phyloP scores from a whole-genome alignment of 2,888 invertebrate species.

The Schrankia costaestrigalis region DNA sequence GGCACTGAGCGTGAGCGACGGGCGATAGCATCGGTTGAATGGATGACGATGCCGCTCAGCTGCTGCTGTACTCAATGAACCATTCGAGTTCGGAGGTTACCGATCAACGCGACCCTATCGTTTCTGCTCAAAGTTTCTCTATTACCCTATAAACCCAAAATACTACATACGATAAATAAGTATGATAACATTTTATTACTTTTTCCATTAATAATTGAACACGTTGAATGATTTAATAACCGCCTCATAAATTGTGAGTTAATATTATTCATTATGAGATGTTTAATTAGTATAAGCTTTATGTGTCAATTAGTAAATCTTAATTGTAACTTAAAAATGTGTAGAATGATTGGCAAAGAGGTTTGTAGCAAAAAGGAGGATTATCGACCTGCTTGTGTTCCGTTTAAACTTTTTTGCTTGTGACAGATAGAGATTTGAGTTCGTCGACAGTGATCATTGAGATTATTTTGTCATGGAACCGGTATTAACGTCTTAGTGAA shows the following conservation, averaged over 20 bases:
- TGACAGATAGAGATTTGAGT: conserved; percentile 45
- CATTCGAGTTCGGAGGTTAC: conserved; percentile 76
- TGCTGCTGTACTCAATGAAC: conserved; percentile 72
- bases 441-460: conserved; percentile 60
- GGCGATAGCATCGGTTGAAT: conserved; percentile 56
- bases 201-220: no score
- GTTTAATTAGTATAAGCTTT: no score
- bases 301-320: no score
- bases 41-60: conserved; percentile 62
- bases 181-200: conserved; percentile 14
- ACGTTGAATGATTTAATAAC: no score
- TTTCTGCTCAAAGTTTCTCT: conserved; percentile 60
- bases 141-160: conserved; percentile 53
- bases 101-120: conserved; percentile 64
- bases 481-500: conserved; percentile 37
- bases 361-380: conserved; percentile 16
- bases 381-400: conserved; percentile 27
- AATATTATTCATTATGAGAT: no score
- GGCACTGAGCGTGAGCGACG: conserved; percentile 70
- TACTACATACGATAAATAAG: conserved; percentile 15
- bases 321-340: conserved; percentile 5
- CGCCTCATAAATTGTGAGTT: no score
- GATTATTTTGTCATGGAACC: conserved; percentile 63
- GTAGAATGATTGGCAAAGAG: conserved; percentile 9
- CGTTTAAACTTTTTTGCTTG: conserved; percentile 45